Conservation (phyloP, 2,888 invertebrate species). For the Synergus japonicus region DNA sequence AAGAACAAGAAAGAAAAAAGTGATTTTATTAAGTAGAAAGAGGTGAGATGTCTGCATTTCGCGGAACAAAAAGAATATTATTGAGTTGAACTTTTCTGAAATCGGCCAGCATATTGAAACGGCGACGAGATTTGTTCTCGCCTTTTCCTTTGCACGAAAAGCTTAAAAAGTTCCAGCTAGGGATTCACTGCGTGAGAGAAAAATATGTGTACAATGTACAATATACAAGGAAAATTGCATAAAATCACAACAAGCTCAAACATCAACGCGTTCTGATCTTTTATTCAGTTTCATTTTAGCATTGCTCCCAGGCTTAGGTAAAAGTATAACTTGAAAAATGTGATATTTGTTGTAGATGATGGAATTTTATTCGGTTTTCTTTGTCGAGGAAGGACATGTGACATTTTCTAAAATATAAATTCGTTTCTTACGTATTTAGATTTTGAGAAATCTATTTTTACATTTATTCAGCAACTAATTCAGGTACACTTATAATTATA, state of each 20-base stretch:
- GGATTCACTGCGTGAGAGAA: not conserved
- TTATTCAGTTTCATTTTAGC: slow-evolving; percentile 35
- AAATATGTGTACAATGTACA: slow-evolving; percentile 31
- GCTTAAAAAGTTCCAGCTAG: slow-evolving; percentile 22
- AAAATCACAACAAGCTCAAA: slow-evolving; percentile 37
- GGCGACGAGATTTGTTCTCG: slow-evolving; percentile 46
- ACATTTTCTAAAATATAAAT: not conserved
- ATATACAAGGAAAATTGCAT: slow-evolving; percentile 32
- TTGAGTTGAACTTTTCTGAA: slow-evolving; percentile 54
- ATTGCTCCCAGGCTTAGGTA: slow-evolving; percentile 3
- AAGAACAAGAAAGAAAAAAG: slow-evolving; percentile 33
- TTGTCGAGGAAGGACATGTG: too few species aligned
- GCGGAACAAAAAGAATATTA: slow-evolving; percentile 41
- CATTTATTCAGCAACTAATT: not conserved
- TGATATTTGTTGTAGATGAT: not conserved
- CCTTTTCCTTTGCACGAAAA: slow-evolving; percentile 24
- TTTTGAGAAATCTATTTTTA: not conserved
- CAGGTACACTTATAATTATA: not conserved
- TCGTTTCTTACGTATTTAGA: not conserved
- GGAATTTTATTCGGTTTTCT: not conserved
- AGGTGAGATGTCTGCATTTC: slow-evolving; percentile 14
- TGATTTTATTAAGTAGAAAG: slow-evolving; percentile 32
- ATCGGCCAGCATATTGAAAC: slow-evolving; percentile 56
- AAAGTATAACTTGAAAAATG: not conserved
- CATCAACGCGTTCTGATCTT: slow-evolving; percentile 19